Percentiles rank a stretch among this genome's conserved stretches.
phyloP scores from a whole-genome alignment of 2,113 vertebrate species.

The Poecilia latipinna region DNA sequence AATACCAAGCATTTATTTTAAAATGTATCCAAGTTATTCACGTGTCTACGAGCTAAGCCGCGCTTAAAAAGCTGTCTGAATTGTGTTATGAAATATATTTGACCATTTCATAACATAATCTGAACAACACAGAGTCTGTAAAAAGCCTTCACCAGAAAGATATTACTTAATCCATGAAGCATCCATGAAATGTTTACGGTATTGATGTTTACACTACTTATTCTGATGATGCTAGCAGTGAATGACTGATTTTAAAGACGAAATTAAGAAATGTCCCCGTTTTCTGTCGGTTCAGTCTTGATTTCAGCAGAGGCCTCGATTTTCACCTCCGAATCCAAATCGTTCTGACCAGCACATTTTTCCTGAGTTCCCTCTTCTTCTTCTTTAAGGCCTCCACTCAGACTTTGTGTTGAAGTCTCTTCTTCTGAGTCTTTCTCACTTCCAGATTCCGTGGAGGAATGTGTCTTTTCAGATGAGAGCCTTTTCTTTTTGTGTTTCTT shows the following conservation, averaged over 20 bases:
- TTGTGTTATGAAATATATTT: not conserved
- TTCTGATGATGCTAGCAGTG: not conserved
- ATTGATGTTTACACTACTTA: not conserved
- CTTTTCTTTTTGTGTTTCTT: constrained; percentile 80
- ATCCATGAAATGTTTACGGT: too few species aligned
- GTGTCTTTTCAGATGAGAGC: constrained; percentile 19
- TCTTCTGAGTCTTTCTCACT: constrained; percentile 44
- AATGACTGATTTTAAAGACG: too few species aligned
- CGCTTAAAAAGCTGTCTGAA: not conserved
- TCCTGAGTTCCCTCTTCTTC: not conserved
- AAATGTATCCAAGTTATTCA: not conserved
- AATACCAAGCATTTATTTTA: not conserved
- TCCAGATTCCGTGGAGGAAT: constrained; percentile 70
- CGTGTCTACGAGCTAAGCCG: not conserved
- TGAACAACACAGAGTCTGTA: not conserved
- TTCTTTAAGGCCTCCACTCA: constrained; percentile 5
- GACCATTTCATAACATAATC: not conserved
- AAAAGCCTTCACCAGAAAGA: too few species aligned
- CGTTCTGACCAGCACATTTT: not conserved
- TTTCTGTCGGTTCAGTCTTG: not conserved
- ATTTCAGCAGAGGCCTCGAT: constrained; percentile 5
- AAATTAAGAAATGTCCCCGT: not conserved
- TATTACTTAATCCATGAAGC: too few species aligned
- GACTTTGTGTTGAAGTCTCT: constrained; percentile 19
- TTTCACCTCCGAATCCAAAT: not conserved